Base-by-base conservation (phyloP, 2,113 vertebrate species). In the Aldabrachelys gigantea region DNA sequence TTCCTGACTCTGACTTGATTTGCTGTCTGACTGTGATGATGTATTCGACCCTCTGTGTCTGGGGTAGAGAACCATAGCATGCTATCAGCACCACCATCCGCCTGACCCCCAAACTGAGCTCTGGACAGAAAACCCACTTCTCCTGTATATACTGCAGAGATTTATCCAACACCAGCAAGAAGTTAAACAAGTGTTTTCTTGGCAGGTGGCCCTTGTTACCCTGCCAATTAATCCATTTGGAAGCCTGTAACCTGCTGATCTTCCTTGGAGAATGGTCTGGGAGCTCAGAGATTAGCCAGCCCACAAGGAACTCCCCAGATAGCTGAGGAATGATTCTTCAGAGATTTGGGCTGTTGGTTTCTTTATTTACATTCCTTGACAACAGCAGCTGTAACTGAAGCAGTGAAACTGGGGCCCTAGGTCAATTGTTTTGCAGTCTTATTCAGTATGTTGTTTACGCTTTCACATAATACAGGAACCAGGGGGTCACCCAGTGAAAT, bases 201-300 rank as follows among this genome's bases (percentile, higher is more conserved):
- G 82, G 88, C 69, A 84, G 35, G 44, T 35, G 27, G 81, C 69
- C 81, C 76, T 62, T 75, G 69, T 84, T 90, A 90, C 69, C 69
- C 83, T 89, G 88, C 88, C 88, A 90, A 27, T 78, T 90, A 90
- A 90, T 78, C 88, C 88, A 84, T 84, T 84, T 85, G 47, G 22
- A 80, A 90, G 84, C 79, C 50, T 47, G 44, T 90, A 85, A 38
- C 56, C 56, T 62, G 84, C n/a, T 80, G 72, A 85, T 52, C 47
- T 79, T 84, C 44, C 75, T 57, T 49, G 62, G 47, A 80, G n/a
- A 12, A 24, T 22, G 69, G 35, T 38, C 22, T 41, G 21, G 22
- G 22, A 75, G 38, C 38, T 24, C 72, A 41, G 38, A 75, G 72
- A 75, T 75, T 75, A 75, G 22, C 22, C 38, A 75, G 10, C 11